Percentiles rank a stretch among this genome's conserved stretches.
phyloP scores from a whole-genome alignment of 2,888 invertebrate species.

The Microdon myrmicae region DNA sequence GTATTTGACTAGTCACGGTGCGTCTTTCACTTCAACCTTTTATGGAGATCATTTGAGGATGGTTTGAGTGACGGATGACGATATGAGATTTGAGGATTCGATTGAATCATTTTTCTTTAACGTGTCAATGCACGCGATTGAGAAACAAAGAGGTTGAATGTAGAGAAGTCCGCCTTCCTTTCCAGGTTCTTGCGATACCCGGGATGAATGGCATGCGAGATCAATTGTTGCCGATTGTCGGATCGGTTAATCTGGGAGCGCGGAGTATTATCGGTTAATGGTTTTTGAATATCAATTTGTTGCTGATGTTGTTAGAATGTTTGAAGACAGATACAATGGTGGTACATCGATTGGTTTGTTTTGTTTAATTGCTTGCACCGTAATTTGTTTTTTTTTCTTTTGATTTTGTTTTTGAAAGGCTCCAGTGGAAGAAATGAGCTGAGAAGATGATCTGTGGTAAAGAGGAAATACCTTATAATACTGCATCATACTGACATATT shows the following conservation, averaged over 20 bases:
- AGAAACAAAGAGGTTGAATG: constrained; percentile 13
- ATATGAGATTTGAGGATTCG: constrained; percentile 39
- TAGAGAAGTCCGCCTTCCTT: constrained; percentile 1
- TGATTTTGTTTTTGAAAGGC: no score
- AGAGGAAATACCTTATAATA: no score
- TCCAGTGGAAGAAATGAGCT: no score
- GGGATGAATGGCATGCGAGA: constrained; percentile 9
- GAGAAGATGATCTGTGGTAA: no score
- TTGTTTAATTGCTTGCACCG: constrained; percentile 26
- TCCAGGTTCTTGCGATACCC: background rate
- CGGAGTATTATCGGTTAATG: constrained; percentile 26
- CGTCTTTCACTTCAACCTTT: constrained; percentile 35
- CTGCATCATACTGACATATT: no score
- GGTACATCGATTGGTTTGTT: constrained; percentile 16
- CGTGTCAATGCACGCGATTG: constrained; percentile 40
- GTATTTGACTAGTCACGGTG: constrained; percentile 49
- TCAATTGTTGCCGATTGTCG: constrained; percentile 36
- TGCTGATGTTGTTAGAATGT: constrained; percentile 9
- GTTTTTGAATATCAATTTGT: constrained; percentile 26
- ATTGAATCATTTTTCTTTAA: constrained; percentile 48
- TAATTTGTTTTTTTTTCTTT: no score
- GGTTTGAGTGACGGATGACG: constrained; percentile 25
- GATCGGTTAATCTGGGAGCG: constrained; percentile 6
- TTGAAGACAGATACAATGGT: background rate
- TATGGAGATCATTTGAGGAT: constrained; percentile 20